These are phyloP conservation scores for Pangasius djambal DNA, from an alignment of 2,797 vertebrate genomes.

Conservation along the genomic window DNA sequence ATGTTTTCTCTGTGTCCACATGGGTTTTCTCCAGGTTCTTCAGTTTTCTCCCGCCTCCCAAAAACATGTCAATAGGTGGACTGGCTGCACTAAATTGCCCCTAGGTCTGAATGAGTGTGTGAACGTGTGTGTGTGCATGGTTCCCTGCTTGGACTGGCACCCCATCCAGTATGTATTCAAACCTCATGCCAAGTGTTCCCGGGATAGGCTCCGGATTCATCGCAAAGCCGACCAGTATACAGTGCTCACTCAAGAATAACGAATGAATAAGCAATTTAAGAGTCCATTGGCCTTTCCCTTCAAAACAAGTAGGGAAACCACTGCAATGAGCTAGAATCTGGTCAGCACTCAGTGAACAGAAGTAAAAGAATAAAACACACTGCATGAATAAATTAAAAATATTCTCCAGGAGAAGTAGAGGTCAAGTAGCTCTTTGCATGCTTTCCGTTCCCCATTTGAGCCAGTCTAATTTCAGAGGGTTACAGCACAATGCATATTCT, in stretches of 20 bases:
- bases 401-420: slow-evolving; percentile 19
- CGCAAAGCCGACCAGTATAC: not conserved
- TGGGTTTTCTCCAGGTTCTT: not conserved
- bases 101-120: too few species aligned
- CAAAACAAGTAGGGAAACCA: slow-evolving; percentile 56
- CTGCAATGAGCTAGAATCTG: slow-evolving; percentile 53
- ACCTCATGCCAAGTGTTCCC: not conserved
- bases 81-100: too few species aligned
- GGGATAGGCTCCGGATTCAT: not conserved
- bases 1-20: not conserved
- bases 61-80: not conserved
- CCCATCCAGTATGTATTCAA: not conserved
- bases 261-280: not conserved
- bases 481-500: slow-evolving; percentile 11
- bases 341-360: slow-evolving; percentile 10
- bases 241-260: not conserved
- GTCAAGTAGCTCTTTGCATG: slow-evolving; percentile 32
- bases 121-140: too few species aligned
- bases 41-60: not conserved
- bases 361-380: slow-evolving; percentile 27
- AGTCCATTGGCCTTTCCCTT: slow-evolving; percentile 32
- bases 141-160: not conserved
- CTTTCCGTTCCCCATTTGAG: slow-evolving; percentile 5
- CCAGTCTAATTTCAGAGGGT: slow-evolving; percentile 13
- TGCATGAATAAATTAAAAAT: slow-evolving; percentile 21